Evolutionary conservation across 2,113 vertebrate species (phyloP).

Genomic region (Leucoraja erinaceus): DNA sequence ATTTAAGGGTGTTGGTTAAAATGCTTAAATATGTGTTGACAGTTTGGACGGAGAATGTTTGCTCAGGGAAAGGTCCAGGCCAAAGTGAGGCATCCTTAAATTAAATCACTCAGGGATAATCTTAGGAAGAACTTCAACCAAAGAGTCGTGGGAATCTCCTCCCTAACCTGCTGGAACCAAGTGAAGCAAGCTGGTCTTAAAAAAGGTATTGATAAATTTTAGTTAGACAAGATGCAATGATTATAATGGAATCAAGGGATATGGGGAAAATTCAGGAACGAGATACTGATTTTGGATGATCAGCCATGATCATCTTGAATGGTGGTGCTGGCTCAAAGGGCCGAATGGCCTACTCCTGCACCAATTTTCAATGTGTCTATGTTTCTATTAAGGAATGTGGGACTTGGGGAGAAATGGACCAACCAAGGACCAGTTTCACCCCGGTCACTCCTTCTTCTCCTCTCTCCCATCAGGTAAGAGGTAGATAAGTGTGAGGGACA

Average conservation of each 20-base stretch:
- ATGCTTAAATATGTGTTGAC: neutral
- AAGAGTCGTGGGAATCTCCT: neutral
- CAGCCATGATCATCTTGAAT: neutral
- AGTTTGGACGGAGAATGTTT: neutral
- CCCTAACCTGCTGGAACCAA: neutral
- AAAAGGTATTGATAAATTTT: neutral
- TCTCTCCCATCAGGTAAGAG: too few relatives aligned
- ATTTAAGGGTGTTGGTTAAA: neutral
- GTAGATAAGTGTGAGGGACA: too few relatives aligned
- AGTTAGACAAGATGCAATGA: neutral
- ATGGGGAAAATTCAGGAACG: neutral
- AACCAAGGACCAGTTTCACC: too few relatives aligned
- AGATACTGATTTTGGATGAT: too few relatives aligned
- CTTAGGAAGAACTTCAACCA: neutral
- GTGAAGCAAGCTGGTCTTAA: neutral
- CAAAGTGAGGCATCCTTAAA: neutral
- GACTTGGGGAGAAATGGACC: too few relatives aligned
- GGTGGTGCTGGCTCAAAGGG: too few relatives aligned
- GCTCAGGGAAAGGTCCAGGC: neutral
- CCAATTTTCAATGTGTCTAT: too few relatives aligned
- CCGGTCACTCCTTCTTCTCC: too few relatives aligned
- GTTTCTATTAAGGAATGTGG: too few relatives aligned
- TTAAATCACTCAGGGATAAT: neutral
- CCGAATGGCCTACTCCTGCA: too few relatives aligned
- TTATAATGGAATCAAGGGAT: neutral